Base-by-base conservation (phyloP, 2,797 vertebrate genomes). In the Poecilia picta region DNA sequence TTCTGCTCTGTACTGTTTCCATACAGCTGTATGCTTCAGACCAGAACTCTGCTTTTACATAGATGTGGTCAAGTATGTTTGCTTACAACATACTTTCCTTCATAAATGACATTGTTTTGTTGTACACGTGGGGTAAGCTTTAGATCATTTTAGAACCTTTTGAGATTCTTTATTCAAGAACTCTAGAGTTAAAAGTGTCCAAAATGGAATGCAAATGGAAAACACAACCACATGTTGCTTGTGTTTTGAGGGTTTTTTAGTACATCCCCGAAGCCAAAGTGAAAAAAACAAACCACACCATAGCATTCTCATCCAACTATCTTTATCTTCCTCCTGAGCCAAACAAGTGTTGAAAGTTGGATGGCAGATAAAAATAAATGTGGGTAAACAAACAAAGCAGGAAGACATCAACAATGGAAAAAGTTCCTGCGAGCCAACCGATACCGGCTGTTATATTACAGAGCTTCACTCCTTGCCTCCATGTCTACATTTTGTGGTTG, bases 351-450 rank as follows among this genome's bases (percentile, higher is more conserved):
- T 10, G 8, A 75, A 66, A 77, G 74, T 73, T 78, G 23, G 13
- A 82, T 77, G 74, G 31, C 1, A 51, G 87, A 88, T 75, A 46
- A 86, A 92, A 95, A 93, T 91, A 94, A 89, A 84, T 43, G 18
- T 8, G 79, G 53, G 81, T 84, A 92, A 91, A 90, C 83, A 93
- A 93, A 92, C 88, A 93, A 82, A 77, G 78, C 46, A 78, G 75
- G 78, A 87, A 78, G 77, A 84, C 79, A 88, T 88, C 84, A 91
- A 85, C 88, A 88, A 90, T 85, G 89, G 87, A 87, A 92, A 90
- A 81, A 49, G 31, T 62, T 81, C 73, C 73, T 55, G 78, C 78
- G 85, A 85, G 85, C 81, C 39, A 81, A 85, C 79, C 76, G 68
- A 76, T 71, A 72, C 12, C 0, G 28, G 73, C 33, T 78, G 11